Evolutionary conservation across 1,140 invertebrate species (phyloP), one percentile per base, ranked within the genome.

Genomic region (Temnothorax curvispinosus): DNA sequence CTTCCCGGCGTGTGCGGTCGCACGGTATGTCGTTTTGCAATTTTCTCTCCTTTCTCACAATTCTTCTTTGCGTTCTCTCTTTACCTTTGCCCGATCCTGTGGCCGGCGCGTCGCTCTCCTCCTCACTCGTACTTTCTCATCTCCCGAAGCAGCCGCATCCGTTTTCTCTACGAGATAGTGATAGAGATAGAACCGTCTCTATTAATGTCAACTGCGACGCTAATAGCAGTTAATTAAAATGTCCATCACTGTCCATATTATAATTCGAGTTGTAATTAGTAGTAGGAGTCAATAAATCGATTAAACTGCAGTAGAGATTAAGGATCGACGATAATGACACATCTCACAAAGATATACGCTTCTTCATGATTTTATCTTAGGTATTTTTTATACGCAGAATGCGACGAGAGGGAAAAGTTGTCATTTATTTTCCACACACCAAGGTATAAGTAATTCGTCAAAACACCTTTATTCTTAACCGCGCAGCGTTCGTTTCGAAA

Each of bases 21-120:
- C 52, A 64, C 84, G 54, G 72, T 77, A 64, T 87, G 75, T 89
- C 87, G 88, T 89, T 89, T 89, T 89, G 87, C 74, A 81, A 89
- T 89, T 89, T 89, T 89, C 67, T 85, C 88, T 76, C 74, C 88
- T 82, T 82, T 75, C 65, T 76, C 69, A 58, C 67, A 71, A 86
- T 81, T 90, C 75, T 64, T 50, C 67, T 21, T 62, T 58, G 64
- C 72, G 52, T 15, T 71, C 58, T 58, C 64, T 69, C 64, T 76
- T 90, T 88, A 90, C 77, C 78, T 85, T 85, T 85, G 47, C 86
- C 41, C 75, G 80, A 47, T 64, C 65, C 67, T 35, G 52, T 15
- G 78, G 18, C n/a, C 27, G 65, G 67, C n/a, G 78, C 54, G 21
- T 47, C 32, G 78, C 52, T 44, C 47, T 32, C 67, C 58, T 50